phyloP scores from a whole-genome alignment of 2,113 vertebrate species.

The Stercorarius parasiticus region DNA sequence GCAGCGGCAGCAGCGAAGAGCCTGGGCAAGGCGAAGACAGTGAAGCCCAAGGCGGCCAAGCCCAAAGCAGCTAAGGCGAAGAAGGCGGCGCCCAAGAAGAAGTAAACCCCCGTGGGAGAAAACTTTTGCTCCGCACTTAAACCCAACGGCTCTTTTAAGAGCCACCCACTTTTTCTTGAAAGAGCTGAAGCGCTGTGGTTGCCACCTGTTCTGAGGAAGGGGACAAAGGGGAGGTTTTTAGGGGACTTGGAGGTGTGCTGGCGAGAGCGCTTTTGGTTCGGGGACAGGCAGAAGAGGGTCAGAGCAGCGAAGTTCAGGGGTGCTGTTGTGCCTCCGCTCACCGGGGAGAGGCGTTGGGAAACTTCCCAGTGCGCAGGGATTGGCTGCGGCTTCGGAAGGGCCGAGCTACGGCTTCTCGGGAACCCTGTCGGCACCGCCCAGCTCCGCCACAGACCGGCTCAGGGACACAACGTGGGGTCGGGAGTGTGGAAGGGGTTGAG shows the following conservation, averaged over 20 bases:
- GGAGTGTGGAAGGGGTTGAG: fast-evolving
- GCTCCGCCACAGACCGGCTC: fast-evolving
- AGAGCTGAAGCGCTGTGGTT: neutral
- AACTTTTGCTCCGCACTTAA: neutral
- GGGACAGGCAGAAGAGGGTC: fast-evolving
- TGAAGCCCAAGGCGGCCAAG: neutral
- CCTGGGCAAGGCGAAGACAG: neutral
- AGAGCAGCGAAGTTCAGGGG: fast-evolving
- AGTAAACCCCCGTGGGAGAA: neutral
- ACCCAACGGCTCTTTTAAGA: constrained; percentile 19
- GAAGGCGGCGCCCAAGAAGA: neutral
- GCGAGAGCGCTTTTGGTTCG: fast-evolving
- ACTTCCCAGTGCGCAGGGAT: fast-evolving
- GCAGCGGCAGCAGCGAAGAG: neutral
- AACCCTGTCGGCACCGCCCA: fast-evolving
- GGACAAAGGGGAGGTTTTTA: fast-evolving
- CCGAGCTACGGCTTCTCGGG: fast-evolving
- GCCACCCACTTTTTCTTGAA: neutral
- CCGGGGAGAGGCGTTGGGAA: fast-evolving
- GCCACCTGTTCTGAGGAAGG: fast-evolving
- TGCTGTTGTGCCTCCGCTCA: fast-evolving
- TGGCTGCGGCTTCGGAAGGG: fast-evolving
- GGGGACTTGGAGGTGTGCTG: fast-evolving
- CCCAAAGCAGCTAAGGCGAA: neutral
- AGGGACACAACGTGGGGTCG: fast-evolving